phyloP scores from a whole-genome alignment of 1,140 invertebrate species.

The Ceratina calcarata region DNA sequence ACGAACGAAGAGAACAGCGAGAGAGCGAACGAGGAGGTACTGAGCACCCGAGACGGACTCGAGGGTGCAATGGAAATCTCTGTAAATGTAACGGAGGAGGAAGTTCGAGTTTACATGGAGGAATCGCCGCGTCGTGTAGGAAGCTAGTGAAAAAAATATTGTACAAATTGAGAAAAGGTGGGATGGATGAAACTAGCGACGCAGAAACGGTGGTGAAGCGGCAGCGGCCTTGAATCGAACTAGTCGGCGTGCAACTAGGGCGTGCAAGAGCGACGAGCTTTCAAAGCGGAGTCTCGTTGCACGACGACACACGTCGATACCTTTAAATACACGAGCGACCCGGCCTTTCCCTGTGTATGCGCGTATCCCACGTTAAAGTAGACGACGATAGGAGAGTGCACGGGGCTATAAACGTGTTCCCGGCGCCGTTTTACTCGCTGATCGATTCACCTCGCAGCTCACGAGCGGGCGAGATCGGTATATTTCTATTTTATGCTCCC shows the following conservation, averaged over 20 bases:
- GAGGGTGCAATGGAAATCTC: too few relatives aligned
- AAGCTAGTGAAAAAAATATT: background rate
- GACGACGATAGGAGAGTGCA: background rate
- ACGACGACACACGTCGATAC: constrained; percentile 28
- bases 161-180: background rate
- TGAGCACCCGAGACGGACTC: too few relatives aligned
- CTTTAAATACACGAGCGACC: constrained; percentile 50
- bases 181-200: constrained; percentile 14
- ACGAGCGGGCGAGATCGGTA: background rate
- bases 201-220: constrained; percentile 34
- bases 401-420: constrained; percentile 24
- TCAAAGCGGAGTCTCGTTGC: constrained; percentile 49
- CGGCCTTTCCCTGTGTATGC: constrained; percentile 14
- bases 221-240: constrained; percentile 61
- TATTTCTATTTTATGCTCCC: background rate
- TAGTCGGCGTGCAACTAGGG: constrained; percentile 56
- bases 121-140: too few relatives aligned
- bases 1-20: too few relatives aligned
- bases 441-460: constrained; percentile 11
- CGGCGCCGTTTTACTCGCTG: background rate
- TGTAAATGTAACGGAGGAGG: too few relatives aligned
- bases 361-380: background rate
- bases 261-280: constrained; percentile 44
- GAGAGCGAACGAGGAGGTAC: too few relatives aligned
- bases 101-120: too few relatives aligned